phyloP scores from a whole-genome alignment of 2,888 invertebrate genomes.

The Heliconius ismenius region DNA sequence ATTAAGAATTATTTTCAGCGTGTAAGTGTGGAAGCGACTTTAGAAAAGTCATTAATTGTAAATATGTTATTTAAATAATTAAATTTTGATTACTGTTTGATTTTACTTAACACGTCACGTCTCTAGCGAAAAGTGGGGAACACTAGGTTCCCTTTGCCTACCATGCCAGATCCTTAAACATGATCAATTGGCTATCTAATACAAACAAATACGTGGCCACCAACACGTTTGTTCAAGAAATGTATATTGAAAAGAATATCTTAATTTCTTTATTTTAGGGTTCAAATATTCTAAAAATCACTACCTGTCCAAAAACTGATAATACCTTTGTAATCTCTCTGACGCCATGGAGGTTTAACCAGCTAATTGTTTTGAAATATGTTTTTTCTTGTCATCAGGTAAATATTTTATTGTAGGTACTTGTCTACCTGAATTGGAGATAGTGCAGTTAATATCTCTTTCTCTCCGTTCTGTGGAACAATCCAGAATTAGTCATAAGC shows the following conservation, averaged over 20 bases:
- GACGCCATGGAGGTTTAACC: slow-evolving; percentile 76
- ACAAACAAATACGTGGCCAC: slow-evolving; percentile 76
- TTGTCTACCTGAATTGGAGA: slow-evolving; percentile 75
- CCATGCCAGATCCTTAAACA: slow-evolving; percentile 44
- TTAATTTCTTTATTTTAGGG: slow-evolving; percentile 49
- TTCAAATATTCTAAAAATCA: slow-evolving; percentile 44
- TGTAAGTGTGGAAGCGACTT: slow-evolving; percentile 12
- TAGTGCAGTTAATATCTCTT: slow-evolving; percentile 15
- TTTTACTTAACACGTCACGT: background rate
- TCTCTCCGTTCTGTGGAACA: slow-evolving; percentile 10
- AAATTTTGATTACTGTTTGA: background rate
- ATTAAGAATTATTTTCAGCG: slow-evolving; percentile 18
- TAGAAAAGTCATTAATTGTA: slow-evolving; percentile 6
- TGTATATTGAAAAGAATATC: slow-evolving; percentile 45
- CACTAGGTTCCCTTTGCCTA: too few relatives aligned
- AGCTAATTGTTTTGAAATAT: slow-evolving; percentile 77
- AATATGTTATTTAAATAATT: slow-evolving; percentile 14
- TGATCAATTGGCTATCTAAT: slow-evolving; percentile 74
- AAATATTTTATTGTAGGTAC: slow-evolving; percentile 74
- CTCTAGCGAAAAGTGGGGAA: too few relatives aligned
- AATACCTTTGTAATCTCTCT: slow-evolving; percentile 78
- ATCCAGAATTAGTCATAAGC: slow-evolving; percentile 25
- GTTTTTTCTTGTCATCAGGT: slow-evolving; percentile 58
- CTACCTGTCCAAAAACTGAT: slow-evolving; percentile 67
- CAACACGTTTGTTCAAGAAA: slow-evolving; percentile 53